Conservation (phyloP, 2,888 invertebrate species). For the Yponomeuta evonymella region DNA sequence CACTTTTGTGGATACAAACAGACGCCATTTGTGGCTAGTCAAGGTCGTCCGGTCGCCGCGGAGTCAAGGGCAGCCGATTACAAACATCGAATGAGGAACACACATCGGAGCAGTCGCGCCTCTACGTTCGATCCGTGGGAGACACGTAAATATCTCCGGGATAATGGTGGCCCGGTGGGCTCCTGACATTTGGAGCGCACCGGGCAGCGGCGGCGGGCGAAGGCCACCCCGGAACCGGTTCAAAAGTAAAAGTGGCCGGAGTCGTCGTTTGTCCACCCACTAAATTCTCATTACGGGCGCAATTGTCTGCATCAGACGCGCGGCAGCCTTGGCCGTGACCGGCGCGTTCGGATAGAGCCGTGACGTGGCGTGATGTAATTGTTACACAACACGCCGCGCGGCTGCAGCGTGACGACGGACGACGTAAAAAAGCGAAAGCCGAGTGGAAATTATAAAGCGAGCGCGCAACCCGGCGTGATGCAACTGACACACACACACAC, state of each 20-base stretch:
- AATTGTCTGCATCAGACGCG: constrained; percentile 60
- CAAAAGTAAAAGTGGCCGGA: constrained; percentile 68
- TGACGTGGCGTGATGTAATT: constrained; percentile 69
- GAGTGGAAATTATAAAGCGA: constrained; percentile 42
- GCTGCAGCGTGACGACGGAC: constrained; percentile 23
- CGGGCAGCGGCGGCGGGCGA: constrained; percentile 34
- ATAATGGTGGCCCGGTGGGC: neutral
- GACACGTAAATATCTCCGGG: no score
- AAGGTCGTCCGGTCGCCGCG: constrained; percentile 65
- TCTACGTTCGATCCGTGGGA: no score
- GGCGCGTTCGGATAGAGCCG: constrained; percentile 50
- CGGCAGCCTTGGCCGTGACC: constrained; percentile 74
- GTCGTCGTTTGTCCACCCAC: constrained; percentile 66
- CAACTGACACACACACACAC: constrained; percentile 15
- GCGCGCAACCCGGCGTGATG: constrained; percentile 22
- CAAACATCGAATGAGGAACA: constrained; percentile 4
- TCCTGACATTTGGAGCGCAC: constrained; percentile 31
- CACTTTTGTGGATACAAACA: constrained; percentile 42
- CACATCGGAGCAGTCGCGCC: neutral
- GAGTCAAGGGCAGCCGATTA: neutral
- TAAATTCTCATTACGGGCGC: constrained; percentile 70
- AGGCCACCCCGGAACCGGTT: constrained; percentile 62
- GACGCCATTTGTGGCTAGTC: constrained; percentile 58
- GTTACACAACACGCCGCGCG: constrained; percentile 40
- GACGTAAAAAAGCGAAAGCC: constrained; percentile 67